Conservation (phyloP, 2,797 vertebrate genomes). For the Mastacembelus armatus region DNA sequence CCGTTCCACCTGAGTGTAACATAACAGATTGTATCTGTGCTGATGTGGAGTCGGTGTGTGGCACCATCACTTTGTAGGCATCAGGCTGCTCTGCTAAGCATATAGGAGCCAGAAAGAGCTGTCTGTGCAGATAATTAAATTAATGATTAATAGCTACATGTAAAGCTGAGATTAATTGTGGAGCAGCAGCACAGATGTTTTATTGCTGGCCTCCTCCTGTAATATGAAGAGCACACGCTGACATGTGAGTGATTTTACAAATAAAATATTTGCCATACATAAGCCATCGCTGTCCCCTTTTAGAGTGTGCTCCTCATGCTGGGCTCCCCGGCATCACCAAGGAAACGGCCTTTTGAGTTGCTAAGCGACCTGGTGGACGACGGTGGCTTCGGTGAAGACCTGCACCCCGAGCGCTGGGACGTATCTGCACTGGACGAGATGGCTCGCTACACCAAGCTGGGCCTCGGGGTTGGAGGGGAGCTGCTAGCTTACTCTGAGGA, state of each 20-base stretch:
- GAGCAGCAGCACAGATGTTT: constrained; percentile 21
- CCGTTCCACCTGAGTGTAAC: too few species aligned
- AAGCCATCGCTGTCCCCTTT: background rate
- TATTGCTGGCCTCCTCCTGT: background rate
- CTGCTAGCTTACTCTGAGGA: constrained; percentile 77
- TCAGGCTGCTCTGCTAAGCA: too few species aligned
- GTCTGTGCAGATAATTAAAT: background rate
- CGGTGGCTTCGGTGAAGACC: constrained; percentile 79
- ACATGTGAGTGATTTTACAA: background rate
- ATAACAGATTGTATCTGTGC: too few species aligned
- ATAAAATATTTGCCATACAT: background rate
- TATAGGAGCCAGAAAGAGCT: too few species aligned
- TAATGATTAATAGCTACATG: background rate
- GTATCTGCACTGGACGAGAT: constrained; percentile 83
- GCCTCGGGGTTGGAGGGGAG: constrained; percentile 75
- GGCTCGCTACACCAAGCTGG: constrained; percentile 80
- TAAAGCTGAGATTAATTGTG: constrained; percentile 3
- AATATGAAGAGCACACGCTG: background rate
- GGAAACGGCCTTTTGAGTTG: constrained; percentile 83
- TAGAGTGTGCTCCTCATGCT: constrained; percentile 83
- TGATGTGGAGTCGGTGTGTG: too few species aligned
- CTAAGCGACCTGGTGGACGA: constrained; percentile 85
- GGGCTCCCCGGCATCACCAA: constrained; percentile 79
- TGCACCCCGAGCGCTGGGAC: constrained; percentile 82
- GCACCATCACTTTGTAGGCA: too few species aligned